These are phyloP conservation scores for Eremobia ochroleuca DNA, from an alignment of 2,888 invertebrate species.

Conservation along the genomic window DNA sequence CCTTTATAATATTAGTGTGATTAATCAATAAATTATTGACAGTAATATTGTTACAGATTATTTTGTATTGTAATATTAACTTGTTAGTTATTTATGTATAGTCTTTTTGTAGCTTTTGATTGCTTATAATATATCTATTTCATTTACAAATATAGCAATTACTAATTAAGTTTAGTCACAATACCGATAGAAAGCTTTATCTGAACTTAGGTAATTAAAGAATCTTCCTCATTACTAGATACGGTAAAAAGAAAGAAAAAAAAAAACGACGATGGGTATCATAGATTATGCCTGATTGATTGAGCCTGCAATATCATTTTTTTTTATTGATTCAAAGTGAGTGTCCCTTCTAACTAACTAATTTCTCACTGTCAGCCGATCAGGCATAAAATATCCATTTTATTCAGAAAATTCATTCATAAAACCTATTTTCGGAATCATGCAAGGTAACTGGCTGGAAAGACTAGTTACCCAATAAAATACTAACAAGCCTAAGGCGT, in stretches of 20 bases:
- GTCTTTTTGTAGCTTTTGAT: too few relatives aligned
- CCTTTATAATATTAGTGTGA: too few relatives aligned
- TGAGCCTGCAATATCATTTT: slow-evolving; percentile 1
- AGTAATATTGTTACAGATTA: too few relatives aligned
- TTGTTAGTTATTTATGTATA: too few relatives aligned
- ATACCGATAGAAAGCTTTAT: not conserved
- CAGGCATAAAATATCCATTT: slow-evolving; percentile 3
- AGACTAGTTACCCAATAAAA: slow-evolving; percentile 66
- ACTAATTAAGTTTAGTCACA: not conserved
- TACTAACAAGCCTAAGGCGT: slow-evolving; percentile 59
- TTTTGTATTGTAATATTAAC: too few relatives aligned
- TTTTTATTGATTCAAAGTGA: slow-evolving; percentile 34
- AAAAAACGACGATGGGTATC: not conserved
- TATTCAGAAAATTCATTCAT: slow-evolving; percentile 31
- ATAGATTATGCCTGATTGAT: slow-evolving; percentile 15
- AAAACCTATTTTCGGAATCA: slow-evolving; percentile 24
- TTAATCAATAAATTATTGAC: too few relatives aligned
- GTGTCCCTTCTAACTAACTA: slow-evolving; percentile 15
- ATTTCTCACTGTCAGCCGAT: slow-evolving; percentile 33
- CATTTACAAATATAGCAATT: too few relatives aligned
- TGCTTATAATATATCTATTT: too few relatives aligned
- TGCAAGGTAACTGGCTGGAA: slow-evolving; percentile 3
- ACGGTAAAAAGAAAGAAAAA: too few relatives aligned
- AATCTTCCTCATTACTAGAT: too few relatives aligned
- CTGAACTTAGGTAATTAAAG: too few relatives aligned